Evolutionary conservation across 2,797 vertebrate genomes (phyloP).

Genomic region (Alauda arvensis): DNA sequence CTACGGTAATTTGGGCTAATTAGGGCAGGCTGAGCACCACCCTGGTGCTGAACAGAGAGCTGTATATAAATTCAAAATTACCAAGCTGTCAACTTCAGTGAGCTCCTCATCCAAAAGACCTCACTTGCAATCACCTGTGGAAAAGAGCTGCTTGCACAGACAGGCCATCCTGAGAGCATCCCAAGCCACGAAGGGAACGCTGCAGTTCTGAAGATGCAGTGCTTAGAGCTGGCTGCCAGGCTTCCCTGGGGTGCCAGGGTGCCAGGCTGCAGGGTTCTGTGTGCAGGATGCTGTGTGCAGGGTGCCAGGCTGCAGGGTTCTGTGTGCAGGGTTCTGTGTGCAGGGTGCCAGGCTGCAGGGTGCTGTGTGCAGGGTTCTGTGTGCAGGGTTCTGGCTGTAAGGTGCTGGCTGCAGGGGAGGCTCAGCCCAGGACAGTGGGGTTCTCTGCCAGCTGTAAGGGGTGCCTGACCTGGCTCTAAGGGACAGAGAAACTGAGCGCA

Average conservation of each 20-base stretch:
- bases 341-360: too few species aligned
- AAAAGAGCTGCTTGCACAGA: conserved; percentile 26
- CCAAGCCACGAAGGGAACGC: not conserved
- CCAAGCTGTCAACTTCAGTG: conserved; percentile 22
- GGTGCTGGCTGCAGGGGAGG: too few species aligned
- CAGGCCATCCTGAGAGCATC: conserved; percentile 15
- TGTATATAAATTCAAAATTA: conserved; percentile 22
- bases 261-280: too few species aligned
- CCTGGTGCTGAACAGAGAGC: conserved; percentile 20
- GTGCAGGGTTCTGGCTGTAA: too few species aligned
- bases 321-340: too few species aligned
- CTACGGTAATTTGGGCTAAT: conserved; percentile 34
- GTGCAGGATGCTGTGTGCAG: too few species aligned
- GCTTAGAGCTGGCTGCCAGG: not conserved
- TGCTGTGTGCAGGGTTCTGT: too few species aligned
- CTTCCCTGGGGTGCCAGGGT: not conserved
- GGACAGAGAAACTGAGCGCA: not conserved
- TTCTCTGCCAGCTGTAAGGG: not conserved
- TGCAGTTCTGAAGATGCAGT: not conserved
- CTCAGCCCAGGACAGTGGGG: too few species aligned
- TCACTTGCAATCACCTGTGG: not conserved
- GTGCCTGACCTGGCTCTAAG: rapidly evolving
- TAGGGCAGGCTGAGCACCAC: conserved; percentile 36
- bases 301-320: too few species aligned
- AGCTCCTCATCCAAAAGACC: conserved; percentile 12